Evolutionary conservation across 2,797 vertebrate genomes (phyloP).

Genomic region (Sebastes hopkinsi): DNA sequence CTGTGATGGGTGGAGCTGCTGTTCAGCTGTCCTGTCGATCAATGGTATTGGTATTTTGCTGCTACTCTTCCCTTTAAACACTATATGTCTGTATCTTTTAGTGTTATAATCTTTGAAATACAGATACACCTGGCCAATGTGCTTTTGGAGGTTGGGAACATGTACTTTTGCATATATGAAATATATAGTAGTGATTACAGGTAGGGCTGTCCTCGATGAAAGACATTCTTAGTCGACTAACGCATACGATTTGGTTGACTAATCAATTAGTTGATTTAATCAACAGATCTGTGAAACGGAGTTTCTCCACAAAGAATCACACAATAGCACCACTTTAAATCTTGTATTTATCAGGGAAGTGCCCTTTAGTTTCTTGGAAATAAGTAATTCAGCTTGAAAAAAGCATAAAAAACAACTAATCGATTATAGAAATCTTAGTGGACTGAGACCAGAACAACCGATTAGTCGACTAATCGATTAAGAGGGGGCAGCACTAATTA

Average conservation of each 20-base stretch:
- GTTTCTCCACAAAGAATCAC: neutral
- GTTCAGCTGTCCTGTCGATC: neutral
- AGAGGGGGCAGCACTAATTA: too few species aligned
- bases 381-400: too few species aligned
- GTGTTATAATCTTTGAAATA: neutral
- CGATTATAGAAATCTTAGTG: too few species aligned
- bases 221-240: neutral
- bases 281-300: neutral
- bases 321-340: neutral
- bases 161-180: neutral
- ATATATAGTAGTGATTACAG: neutral
- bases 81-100: neutral
- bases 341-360: too few species aligned
- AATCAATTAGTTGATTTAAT: too few species aligned
- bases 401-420: too few species aligned
- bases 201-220: neutral
- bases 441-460: too few species aligned
- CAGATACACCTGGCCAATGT: neutral
- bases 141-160: neutral
- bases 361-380: too few species aligned
- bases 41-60: neutral
- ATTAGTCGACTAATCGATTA: too few species aligned
- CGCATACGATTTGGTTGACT: too few species aligned
- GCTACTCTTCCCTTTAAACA: neutral
- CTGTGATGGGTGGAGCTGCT: neutral